Conservation (phyloP, 2,888 invertebrate genomes). For the Macaria liturata region DNA sequence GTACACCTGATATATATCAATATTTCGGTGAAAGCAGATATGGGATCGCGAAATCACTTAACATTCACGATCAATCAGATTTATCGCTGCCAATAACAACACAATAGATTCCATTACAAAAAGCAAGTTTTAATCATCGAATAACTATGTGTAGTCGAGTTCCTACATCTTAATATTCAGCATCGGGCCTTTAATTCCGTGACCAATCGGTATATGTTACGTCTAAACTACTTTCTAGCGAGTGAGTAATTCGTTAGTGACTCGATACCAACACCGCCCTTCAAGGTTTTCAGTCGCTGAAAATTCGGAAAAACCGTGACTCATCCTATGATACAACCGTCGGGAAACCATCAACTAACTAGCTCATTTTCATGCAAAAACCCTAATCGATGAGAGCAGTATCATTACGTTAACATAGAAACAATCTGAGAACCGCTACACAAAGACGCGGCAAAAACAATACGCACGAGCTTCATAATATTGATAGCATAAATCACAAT, state of each 20-base stretch:
- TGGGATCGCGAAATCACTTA: constrained; percentile 21
- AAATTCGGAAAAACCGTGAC: constrained; percentile 79
- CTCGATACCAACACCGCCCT: constrained; percentile 55
- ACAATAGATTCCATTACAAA: constrained; percentile 30
- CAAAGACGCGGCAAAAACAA: constrained; percentile 29
- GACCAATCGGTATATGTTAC: constrained; percentile 55
- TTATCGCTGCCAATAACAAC: constrained; percentile 23
- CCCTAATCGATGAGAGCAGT: constrained; percentile 57
- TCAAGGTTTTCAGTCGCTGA: constrained; percentile 66
- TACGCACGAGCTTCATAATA: constrained; percentile 10
- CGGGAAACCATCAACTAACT: constrained; percentile 69
- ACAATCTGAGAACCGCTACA: constrained; percentile 56
- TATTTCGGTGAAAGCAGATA: constrained; percentile 27
- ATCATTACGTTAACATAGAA: constrained; percentile 58
- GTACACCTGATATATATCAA: no score
- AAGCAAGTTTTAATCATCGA: constrained; percentile 29
- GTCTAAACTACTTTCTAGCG: constrained; percentile 60
- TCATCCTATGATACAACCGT: constrained; percentile 61
- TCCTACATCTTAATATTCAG: constrained; percentile 47
- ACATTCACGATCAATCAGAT: constrained; percentile 25
- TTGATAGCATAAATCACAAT: constrained; percentile 32
- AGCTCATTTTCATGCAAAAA: constrained; percentile 56
- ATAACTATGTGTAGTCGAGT: constrained; percentile 24
- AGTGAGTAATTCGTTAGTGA: constrained; percentile 64
- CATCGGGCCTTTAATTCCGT: constrained; percentile 38